These are phyloP conservation scores for Portevinia maculata DNA, from an alignment of 2,888 invertebrate genomes.

Conservation along the genomic window DNA sequence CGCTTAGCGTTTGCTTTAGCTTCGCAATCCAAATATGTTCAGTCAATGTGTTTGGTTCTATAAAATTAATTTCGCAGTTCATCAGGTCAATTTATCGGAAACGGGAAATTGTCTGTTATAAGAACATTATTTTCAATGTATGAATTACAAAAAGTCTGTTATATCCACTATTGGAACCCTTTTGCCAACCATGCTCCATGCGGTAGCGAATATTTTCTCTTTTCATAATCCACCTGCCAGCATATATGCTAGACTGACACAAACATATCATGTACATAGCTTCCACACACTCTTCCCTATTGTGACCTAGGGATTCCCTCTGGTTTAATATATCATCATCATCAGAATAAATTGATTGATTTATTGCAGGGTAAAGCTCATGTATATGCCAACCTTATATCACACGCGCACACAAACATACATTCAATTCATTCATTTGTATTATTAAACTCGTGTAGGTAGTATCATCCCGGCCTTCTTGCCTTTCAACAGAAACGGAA, in stretches of 20 bases:
- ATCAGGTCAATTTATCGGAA: slow-evolving; percentile 35
- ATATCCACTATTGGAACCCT: slow-evolving; percentile 25
- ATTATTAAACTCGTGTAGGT: slow-evolving; percentile 3
- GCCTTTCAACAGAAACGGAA: slow-evolving; percentile 16
- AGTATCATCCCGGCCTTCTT: not conserved
- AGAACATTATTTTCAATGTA: slow-evolving; percentile 48
- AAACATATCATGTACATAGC: not conserved
- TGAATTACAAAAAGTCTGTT: slow-evolving; percentile 30
- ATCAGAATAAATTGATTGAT: slow-evolving; percentile 63
- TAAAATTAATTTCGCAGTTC: slow-evolving; percentile 56
- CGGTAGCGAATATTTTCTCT: not conserved
- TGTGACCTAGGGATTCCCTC: slow-evolving; percentile 22
- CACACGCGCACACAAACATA: not conserved
- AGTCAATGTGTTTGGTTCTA: too few species aligned
- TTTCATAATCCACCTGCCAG: slow-evolving; percentile 15
- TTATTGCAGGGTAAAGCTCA: slow-evolving; percentile 45
- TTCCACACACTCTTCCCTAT: not conserved
- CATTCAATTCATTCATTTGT: slow-evolving; percentile 27
- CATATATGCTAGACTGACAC: not conserved
- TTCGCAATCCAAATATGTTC: too few species aligned
- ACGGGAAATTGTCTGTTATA: slow-evolving; percentile 54
- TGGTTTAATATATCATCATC: slow-evolving; percentile 59
- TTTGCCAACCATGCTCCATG: slow-evolving; percentile 10
- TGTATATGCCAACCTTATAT: slow-evolving; percentile 14
- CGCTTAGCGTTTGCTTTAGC: too few species aligned